Base-by-base conservation (phyloP, 2,888 invertebrate species). In the Atrina japonica region DNA sequence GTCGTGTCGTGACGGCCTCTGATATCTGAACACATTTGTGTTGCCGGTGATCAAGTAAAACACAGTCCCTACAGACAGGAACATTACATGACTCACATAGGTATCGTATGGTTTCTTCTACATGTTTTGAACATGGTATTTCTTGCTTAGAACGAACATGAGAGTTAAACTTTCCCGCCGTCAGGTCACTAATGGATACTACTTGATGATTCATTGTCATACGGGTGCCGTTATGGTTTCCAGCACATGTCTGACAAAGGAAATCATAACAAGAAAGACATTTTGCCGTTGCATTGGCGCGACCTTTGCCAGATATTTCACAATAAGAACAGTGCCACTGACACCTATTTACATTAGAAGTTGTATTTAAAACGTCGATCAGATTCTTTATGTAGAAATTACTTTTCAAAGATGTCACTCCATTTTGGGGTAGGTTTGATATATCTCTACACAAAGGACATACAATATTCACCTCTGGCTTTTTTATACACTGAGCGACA, bases 11-110 rank as follows among this genome's bases (percentile, higher is more conserved):
- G 2, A 25, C 29, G 29, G 60, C 60, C 1, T 60, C 60, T 1
- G 45, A 1, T 0, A 45, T 23, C 3, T 41, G 18, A 16, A 27
- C 11, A 5, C 5, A 45, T 16, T 45, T 47, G 29, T 60, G 60
- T 0, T 23, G 5, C 7, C 45, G 25, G 21, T 60, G 60, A 18
- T 14, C 14, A 6, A 60, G 47, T 2, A 60, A 43, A 60, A 60
- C 29, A 27, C 60, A 60, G 29, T 60, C 60, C 29, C 60, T 25
- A 45, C 60, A 60, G 29, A 60, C 25, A 6, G 60, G 60, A 7
- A 30, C 14, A 14, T 60, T 45, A 60, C 60, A 60, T 3, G 60
- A 43, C 1, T 43, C 45, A 23, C 60, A 60, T 25, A 60, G 45
- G 21, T 30, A 60, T 27, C 30, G 9, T 11, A 45, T 11, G 14